phyloP scores from a whole-genome alignment of 2,888 invertebrate genomes.

The Clitarchus hookeri region DNA sequence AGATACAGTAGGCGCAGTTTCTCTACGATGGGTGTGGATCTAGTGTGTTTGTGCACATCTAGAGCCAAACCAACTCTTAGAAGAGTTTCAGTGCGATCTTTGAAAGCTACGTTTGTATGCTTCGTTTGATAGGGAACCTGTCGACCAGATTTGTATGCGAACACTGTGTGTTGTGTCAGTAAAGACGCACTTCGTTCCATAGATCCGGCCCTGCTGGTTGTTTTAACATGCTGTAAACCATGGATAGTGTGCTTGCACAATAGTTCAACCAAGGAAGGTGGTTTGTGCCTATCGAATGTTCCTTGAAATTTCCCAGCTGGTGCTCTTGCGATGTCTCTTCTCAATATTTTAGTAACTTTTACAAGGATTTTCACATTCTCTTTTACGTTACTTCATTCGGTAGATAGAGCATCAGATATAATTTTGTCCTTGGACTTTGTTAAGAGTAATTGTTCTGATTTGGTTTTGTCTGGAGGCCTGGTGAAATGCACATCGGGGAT shows the following conservation, averaged over 20 bases:
- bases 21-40: neutral
- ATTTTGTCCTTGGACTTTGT: too few relatives aligned
- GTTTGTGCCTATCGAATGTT: neutral
- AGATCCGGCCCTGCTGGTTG: neutral
- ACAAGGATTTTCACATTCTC: neutral
- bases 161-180: neutral
- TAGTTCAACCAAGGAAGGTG: neutral
- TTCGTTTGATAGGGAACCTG: neutral
- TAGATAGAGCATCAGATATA: too few relatives aligned
- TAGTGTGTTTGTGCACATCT: neutral
- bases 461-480: slow-evolving; percentile 19
- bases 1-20: slow-evolving; percentile 4
- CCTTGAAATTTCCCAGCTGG: neutral
- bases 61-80: neutral
- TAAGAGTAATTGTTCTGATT: slow-evolving; percentile 3
- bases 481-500: neutral
- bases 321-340: neutral
- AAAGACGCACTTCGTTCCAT: slow-evolving; percentile 1
- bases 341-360: slow-evolving; percentile 11
- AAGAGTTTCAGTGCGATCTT: neutral
- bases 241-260: slow-evolving; percentile 17
- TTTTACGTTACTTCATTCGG: slow-evolving; percentile 3
- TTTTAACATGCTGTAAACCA: neutral
- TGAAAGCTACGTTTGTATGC: neutral
- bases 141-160: neutral